Percentiles rank a stretch among this genome's conserved stretches.
Evolutionary conservation across 2,113 vertebrate genomes (phyloP).

Genomic region (Aplodontia rufa): DNA sequence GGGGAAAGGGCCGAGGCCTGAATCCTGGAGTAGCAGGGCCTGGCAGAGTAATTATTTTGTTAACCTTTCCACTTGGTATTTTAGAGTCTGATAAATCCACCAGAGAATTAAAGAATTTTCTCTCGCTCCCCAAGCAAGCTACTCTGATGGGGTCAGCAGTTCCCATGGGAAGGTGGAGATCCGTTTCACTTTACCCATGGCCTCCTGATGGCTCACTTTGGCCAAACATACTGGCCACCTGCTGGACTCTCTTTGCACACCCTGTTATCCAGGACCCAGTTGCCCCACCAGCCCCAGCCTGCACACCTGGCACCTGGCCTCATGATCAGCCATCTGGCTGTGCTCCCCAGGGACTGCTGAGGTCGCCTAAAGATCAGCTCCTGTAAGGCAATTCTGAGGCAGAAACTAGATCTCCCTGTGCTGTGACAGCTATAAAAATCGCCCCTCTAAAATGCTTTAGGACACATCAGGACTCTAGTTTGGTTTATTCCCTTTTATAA

Average conservation of each 20-base stretch:
- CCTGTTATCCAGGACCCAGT: rapidly evolving
- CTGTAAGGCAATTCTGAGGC: background rate
- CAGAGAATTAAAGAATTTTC: slow-evolving; percentile 23
- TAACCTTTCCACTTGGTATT: background rate
- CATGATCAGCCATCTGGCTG: rapidly evolving
- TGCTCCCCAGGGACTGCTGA: no score
- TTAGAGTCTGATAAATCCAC: slow-evolving; percentile 8
- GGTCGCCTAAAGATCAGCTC: background rate
- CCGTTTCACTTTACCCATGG: background rate
- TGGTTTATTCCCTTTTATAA: background rate
- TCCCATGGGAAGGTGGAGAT: background rate
- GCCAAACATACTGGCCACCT: no score
- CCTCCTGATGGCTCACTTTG: background rate
- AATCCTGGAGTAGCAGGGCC: background rate
- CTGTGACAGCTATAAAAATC: no score
- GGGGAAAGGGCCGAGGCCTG: background rate
- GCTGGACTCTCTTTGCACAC: rapidly evolving
- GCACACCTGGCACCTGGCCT: background rate
- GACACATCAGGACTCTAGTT: background rate
- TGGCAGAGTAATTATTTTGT: background rate
- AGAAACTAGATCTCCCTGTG: background rate
- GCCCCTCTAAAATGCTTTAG: background rate
- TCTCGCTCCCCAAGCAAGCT: background rate
- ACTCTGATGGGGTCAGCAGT: background rate
- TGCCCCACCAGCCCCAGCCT: no score